A percentile compares a stretch with the other conserved stretches of the same genome.
Conservation (phyloP, 2,113 vertebrate species). For the Python bivittatus region DNA sequence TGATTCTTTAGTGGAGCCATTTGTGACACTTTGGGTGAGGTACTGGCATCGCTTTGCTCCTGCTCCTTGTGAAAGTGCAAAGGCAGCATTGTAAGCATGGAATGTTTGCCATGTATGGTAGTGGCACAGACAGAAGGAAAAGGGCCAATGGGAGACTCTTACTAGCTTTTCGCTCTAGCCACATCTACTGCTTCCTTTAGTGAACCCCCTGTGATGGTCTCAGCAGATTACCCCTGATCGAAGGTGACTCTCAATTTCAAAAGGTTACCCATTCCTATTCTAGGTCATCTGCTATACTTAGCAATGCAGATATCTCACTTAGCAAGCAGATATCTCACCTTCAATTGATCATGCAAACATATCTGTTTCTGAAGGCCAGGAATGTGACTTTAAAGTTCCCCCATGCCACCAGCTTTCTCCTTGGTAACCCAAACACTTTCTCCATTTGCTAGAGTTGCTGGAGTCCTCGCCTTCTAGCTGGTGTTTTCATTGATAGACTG, state of each 20-base stretch:
- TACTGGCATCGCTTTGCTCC: neutral
- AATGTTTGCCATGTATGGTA: neutral
- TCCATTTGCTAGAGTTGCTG: constrained; percentile 55
- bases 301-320: neutral
- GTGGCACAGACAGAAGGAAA: neutral
- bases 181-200: neutral
- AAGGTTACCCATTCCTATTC: neutral
- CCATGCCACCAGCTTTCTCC: constrained; percentile 45
- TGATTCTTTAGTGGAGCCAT: neutral
- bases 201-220: neutral
- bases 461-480: constrained; percentile 44
- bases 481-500: constrained; percentile 57
- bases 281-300: neutral
- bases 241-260: neutral
- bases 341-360: neutral
- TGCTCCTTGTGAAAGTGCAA: neutral
- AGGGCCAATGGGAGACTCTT: neutral
- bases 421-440: constrained; percentile 34
- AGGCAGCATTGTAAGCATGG: neutral
- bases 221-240: neutral
- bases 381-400: constrained; percentile 46
- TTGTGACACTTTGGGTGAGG: neutral
- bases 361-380: neutral
- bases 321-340: neutral
- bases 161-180: neutral